Percentiles rank a stretch among this genome's conserved stretches.
phyloP scores from a whole-genome alignment of 2,888 invertebrate species.

The Cheilosia pagana region DNA sequence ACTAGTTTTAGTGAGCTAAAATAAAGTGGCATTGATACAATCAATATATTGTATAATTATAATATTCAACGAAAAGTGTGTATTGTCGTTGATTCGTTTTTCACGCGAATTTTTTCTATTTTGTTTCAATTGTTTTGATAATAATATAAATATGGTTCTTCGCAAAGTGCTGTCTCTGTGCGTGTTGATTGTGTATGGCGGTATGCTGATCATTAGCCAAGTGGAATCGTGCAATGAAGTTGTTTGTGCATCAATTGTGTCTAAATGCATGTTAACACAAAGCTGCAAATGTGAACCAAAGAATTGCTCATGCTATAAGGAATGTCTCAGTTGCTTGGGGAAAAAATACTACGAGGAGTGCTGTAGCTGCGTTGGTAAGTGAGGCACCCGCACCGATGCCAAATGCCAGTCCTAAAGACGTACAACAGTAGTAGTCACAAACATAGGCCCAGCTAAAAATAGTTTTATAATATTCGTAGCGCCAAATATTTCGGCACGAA shows the following conservation, averaged over 20 bases:
- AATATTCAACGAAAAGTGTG: neutral
- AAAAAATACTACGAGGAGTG: constrained; percentile 94
- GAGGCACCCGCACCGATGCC: no score
- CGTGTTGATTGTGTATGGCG: constrained; percentile 77
- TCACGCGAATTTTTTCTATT: neutral
- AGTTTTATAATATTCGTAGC: neutral
- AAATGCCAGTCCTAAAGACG: no score
- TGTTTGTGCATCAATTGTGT: constrained; percentile 97
- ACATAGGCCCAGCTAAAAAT: neutral
- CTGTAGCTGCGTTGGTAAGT: constrained; percentile 98
- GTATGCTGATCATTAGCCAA: constrained; percentile 79
- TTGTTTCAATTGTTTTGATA: constrained; percentile 12
- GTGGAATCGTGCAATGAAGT: constrained; percentile 92
- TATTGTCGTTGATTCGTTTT: neutral
- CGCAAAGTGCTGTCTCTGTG: constrained; percentile 56
- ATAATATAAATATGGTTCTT: constrained; percentile 52
- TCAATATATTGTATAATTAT: constrained; percentile 2
- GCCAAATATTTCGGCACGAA: neutral
- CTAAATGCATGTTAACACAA: constrained; percentile 97
- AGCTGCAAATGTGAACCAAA: constrained; percentile 97
- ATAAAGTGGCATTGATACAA: constrained; percentile 8
- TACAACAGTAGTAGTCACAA: neutral
- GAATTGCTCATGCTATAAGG: constrained; percentile 97
- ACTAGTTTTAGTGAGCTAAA: constrained; percentile 8
- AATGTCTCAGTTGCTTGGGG: constrained; percentile 95